Evolutionary conservation across 30 jellyfish, hydroid and myxozoan genomes (phyloP).

Genomic region (Rhopilema esculentum): DNA sequence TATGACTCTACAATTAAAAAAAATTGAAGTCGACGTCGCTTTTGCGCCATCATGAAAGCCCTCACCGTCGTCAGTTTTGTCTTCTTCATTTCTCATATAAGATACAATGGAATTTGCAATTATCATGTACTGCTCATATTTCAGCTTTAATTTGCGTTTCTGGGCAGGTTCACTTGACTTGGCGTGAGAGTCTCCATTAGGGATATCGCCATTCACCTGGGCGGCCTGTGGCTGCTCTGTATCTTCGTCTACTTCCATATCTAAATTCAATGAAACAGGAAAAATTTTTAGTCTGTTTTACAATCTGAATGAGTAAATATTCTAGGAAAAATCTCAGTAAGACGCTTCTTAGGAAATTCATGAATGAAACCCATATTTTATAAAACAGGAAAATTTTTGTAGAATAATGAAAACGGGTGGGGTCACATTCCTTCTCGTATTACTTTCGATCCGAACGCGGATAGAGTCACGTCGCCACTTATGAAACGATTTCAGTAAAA

Average conservation of each 20-base stretch:
- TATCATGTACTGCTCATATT: slow-evolving; percentile 84
- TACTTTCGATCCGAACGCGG: too few relatives aligned
- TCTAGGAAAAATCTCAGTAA: neutral
- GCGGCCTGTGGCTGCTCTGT: slow-evolving; percentile 51
- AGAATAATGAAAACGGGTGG: too few relatives aligned
- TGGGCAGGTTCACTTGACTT: slow-evolving; percentile 13
- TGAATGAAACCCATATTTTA: too few relatives aligned
- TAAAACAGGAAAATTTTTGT: too few relatives aligned
- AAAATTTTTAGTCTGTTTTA: too few relatives aligned
- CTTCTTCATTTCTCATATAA: slow-evolving; percentile 94
- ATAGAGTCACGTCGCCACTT: too few relatives aligned
- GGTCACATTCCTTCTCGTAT: too few relatives aligned
- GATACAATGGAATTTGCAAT: slow-evolving; percentile 85
- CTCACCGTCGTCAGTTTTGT: slow-evolving; percentile 75
- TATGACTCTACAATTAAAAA: neutral
- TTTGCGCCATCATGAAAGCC: too few relatives aligned
- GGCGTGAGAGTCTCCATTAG: slow-evolving; percentile 48
- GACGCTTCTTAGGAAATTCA: neutral
- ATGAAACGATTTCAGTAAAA: too few relatives aligned
- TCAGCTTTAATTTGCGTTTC: slow-evolving; percentile 71
- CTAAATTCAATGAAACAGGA: slow-evolving; percentile 8
- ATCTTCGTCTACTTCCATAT: slow-evolving; percentile 59
- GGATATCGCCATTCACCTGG: slow-evolving; percentile 44
- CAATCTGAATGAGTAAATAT: neutral
- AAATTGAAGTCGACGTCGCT: too few relatives aligned